Evolutionary conservation across 2,888 invertebrate species (phyloP).

Genomic region (Neoscelio sp.): DNA sequence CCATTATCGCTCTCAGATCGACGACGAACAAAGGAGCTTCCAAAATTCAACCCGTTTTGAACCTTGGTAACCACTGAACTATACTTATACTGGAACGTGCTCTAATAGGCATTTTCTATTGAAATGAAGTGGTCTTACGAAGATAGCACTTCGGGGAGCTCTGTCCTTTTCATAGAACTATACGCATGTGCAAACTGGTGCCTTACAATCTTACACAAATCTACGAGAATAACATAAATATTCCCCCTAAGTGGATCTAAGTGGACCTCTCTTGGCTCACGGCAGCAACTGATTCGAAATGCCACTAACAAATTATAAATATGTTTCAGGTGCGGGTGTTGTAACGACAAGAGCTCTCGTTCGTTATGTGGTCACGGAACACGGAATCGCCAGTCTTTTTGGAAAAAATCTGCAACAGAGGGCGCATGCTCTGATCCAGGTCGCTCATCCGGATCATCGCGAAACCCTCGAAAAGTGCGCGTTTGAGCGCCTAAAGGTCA

Average conservation of each 20-base stretch:
- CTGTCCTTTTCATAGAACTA: not conserved
- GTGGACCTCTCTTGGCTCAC: too few relatives aligned
- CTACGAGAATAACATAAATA: too few relatives aligned
- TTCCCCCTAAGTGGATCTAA: too few relatives aligned
- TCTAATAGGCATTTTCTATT: too few relatives aligned
- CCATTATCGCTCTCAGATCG: constrained; percentile 87
- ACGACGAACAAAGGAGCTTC: constrained; percentile 85
- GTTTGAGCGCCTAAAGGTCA: constrained; percentile 84
- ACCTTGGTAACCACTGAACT: constrained; percentile 83
- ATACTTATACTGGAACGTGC: too few relatives aligned
- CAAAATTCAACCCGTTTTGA: constrained; percentile 86
- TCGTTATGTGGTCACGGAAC: constrained; percentile 88
- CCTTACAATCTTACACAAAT: too few relatives aligned
- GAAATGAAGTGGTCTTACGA: too few relatives aligned
- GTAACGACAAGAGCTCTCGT: constrained; percentile 88
- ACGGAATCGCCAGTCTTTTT: constrained; percentile 88
- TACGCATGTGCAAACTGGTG: too few relatives aligned
- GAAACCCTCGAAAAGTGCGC: constrained; percentile 87
- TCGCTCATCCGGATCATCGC: constrained; percentile 87
- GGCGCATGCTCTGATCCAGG: constrained; percentile 86
- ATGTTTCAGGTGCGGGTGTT: constrained; percentile 86
- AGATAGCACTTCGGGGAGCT: too few relatives aligned
- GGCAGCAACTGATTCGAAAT: too few relatives aligned
- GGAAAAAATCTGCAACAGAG: constrained; percentile 87
- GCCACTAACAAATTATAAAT: not conserved